Base-by-base conservation (phyloP, 2,888 invertebrate genomes). In the Drosophila affinis region DNA sequence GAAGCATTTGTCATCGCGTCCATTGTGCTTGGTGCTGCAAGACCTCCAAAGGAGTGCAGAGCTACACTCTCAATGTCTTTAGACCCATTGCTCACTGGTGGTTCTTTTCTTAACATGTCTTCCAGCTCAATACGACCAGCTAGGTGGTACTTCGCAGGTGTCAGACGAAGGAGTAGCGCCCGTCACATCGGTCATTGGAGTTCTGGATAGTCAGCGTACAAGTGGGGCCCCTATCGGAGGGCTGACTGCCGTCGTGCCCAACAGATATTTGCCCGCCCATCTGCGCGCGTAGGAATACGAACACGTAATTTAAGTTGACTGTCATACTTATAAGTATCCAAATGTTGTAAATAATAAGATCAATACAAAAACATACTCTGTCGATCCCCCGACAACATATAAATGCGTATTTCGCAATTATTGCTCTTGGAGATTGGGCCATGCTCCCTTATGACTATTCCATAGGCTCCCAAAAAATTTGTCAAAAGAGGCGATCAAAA, bases 91-190 rank as follows among this genome's bases (percentile, higher is more conserved):
- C 21, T 69, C 54, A 76, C 57, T 64, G 56, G 65, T 76, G 76
- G 39, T 18, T 53, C 52, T 46, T 68, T 17, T 55, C 64, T 62
- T 51, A 29, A 29, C 29, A 7, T 29, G 7, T n/a, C 45, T 77
- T 84, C 18, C 70, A 92, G 92, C 91, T 56, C 91, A 92, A 91
- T 92, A 91, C 65, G 92, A 92, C 76, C 82, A 91, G 61, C 87
- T 92, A 46, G 92, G 92, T 24, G 92, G 92, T 45, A 90, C 91
- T 3, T 90, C 91, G 10, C 89, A 90, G 59, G 63, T 91, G 7
- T 91, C 91, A 3, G 91, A 92, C 75, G 92, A 92, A 75, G 92
- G 92, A 27, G 68, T 92, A 34, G 91, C 92, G 3, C 91, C 91
- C 9, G 88, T 92, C 9, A 85, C 91, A 21, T 92, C 92, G 0